Base-by-base conservation (phyloP, 2,888 invertebrate genomes). In the Dolichomitus sp. region DNA sequence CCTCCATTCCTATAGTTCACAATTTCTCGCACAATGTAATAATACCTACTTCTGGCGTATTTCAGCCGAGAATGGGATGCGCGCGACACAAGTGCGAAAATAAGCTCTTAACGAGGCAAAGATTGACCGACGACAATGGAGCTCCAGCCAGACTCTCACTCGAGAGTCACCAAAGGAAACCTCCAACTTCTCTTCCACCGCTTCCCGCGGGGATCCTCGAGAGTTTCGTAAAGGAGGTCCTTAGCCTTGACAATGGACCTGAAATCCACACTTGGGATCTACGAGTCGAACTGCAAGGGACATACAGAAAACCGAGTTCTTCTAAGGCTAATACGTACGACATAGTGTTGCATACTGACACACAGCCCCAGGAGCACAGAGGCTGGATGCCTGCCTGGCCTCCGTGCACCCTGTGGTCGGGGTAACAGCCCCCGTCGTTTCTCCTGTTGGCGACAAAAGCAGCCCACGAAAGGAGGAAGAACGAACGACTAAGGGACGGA, bases 101-200 rank as follows among this genome's bases (percentile, higher is more conserved):
- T 93, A 91, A 91, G 91, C 91, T 90, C 88, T 92, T 93, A 93
- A 93, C 93, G 92, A 93, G 93, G 91, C 91, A 91, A 93, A 93
- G 92, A 93, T 93, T 93, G 93, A 93, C 92, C 91, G 54, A 72
- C 84, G 85, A 92, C 92, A 92, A 92, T 90, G 80, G 88, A 4
- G 30, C 57, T 30, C 57, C 4, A 11, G 11, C 33, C n/a, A 52
- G 19, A 19, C 6, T 54, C 14, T 27, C 27, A 9, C 40, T 37
- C 45, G 69, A 61, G 69, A 37, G 45, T 19, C 37, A 37, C 37
- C 37, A 40, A 45, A 27, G 23, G 45, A 17, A 42, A 59, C 12
- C 14, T 12, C 27, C 48, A 37, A 30, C 48, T 50, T 57, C 23
- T 45, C 30, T 17, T 45, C 70, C 14, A 33, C 72, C 14, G 81